Conservation (phyloP, 2,888 invertebrate genomes). For the Barypeithes pellucidus region DNA sequence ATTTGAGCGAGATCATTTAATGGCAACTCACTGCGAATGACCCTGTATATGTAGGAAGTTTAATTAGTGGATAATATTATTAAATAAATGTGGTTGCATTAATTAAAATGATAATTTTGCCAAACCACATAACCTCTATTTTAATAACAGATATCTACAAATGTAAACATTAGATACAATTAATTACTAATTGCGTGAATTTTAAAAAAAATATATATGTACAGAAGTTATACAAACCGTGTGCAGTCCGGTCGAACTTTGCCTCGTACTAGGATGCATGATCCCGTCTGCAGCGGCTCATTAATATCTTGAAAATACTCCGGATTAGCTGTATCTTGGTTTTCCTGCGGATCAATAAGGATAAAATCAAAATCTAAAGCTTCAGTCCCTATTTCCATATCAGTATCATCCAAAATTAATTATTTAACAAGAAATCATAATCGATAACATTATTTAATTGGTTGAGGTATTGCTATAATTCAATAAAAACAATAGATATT, state of each 20-base stretch:
- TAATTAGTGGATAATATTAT: too few relatives aligned
- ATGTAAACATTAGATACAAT: too few relatives aligned
- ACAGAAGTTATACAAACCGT: slow-evolving; percentile 58
- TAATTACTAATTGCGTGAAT: too few relatives aligned
- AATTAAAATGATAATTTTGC: too few relatives aligned
- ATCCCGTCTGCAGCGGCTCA: slow-evolving; percentile 59
- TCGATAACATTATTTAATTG: background rate
- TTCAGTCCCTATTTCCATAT: slow-evolving; percentile 57
- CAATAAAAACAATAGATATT: background rate
- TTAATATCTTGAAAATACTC: slow-evolving; percentile 60
- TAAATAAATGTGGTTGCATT: too few relatives aligned
- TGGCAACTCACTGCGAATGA: too few relatives aligned
- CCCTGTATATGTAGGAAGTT: too few relatives aligned
- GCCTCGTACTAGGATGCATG: slow-evolving; percentile 60
- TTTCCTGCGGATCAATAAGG: slow-evolving; percentile 58
- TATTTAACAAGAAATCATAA: slow-evolving; percentile 3
- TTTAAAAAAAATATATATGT: slow-evolving; percentile 5
- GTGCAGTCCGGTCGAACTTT: slow-evolving; percentile 58
- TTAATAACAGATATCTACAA: too few relatives aligned
- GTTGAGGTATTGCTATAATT: background rate
- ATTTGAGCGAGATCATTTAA: too few relatives aligned
- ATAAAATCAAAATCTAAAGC: slow-evolving; percentile 58
- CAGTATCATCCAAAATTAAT: slow-evolving; percentile 11
- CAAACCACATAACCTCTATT: too few relatives aligned
- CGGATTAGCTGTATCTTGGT: slow-evolving; percentile 24